Evolutionary conservation across 2,797 vertebrate genomes (phyloP), one percentile per base, ranked within the genome.

Genomic region (Crenichthys baileyi): DNA sequence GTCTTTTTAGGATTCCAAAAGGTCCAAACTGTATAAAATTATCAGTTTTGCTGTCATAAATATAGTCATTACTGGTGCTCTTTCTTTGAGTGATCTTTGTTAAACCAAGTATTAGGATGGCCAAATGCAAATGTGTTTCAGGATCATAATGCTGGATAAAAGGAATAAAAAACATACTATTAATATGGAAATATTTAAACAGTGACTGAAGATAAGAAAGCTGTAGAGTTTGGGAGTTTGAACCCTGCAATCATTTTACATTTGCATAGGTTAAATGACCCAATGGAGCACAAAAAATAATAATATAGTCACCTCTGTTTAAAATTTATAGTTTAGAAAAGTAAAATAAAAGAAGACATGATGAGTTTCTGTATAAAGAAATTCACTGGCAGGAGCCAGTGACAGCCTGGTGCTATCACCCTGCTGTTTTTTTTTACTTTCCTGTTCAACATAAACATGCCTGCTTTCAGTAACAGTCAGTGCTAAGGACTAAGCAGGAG

Each of bases 401-500:
- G 91, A 80, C 85, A 90, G 91, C 85, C 92, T 83, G 85, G 88
- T 90, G 95, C 95, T 96, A 95, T 95, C 94, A 93, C 93, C 83
- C 84, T 91, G 84, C 84, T 93, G 92, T 90, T 96, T 93, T 92
- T 90, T 93, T 92, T 91, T 94, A 61, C 86, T 93, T 91, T 83
- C 83, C 83, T 88, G 88, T 83, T 83, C 93, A 94, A 91, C 93
- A 90, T 95, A 97, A 97, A 96, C 95, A 97, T 86, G 77, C n/a
- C 71, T 74, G 87, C 86, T 94, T 90, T 90, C 94, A 93, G 96
- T 96, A 97, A 97, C 96, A 97, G 95, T 88, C 95, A 85, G 95
- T 96, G 94, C 96, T 94, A 93, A 95, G 95, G 92, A 91, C 94
- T 93, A 83, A 90, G 86, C 87, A 78, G 81, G 79, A 76, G 89